These are phyloP conservation scores for Notothenia coriiceps DNA, from an alignment of 2,113 vertebrate genomes.

Conservation along the genomic window DNA sequence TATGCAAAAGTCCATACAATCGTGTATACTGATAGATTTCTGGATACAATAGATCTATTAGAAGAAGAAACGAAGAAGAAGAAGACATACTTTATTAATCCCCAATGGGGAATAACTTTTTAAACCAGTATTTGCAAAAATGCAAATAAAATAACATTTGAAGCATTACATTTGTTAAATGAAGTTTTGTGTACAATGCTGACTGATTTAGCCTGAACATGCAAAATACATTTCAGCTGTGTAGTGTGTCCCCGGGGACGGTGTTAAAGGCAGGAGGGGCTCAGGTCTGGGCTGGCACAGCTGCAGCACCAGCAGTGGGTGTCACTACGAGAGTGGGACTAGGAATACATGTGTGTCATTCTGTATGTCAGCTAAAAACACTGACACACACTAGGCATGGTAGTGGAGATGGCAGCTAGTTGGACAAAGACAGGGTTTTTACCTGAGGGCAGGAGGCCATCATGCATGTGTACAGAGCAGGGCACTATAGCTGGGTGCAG, in stretches of 20 bases:
- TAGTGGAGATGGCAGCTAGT: constrained; percentile 18
- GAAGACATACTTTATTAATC: too few relatives aligned
- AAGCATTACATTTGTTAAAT: constrained; percentile 18
- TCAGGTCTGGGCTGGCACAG: constrained; percentile 22
- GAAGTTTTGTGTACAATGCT: constrained; percentile 4
- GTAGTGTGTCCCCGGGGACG: constrained; percentile 19
- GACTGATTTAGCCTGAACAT: constrained; percentile 27
- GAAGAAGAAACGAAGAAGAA: too few relatives aligned
- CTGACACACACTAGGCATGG: constrained; percentile 21
- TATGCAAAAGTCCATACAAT: background rate
- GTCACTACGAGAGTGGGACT: constrained; percentile 12
- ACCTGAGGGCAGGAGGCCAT: background rate
- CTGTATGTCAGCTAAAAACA: constrained; percentile 7
- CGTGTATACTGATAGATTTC: background rate
- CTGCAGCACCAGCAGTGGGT: constrained; percentile 38
- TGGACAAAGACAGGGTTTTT: background rate
- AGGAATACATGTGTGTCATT: constrained; percentile 2
- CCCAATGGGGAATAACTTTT: too few relatives aligned
- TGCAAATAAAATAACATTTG: background rate
- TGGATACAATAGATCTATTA: background rate
- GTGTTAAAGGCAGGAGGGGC: constrained; percentile 20
- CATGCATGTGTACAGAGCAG: background rate
- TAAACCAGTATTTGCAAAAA: background rate
- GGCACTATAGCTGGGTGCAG: background rate
- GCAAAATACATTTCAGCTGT: constrained; percentile 32